Evolutionary conservation across 1,140 invertebrate species (phyloP).

Genomic region (Phortica variegata): DNA sequence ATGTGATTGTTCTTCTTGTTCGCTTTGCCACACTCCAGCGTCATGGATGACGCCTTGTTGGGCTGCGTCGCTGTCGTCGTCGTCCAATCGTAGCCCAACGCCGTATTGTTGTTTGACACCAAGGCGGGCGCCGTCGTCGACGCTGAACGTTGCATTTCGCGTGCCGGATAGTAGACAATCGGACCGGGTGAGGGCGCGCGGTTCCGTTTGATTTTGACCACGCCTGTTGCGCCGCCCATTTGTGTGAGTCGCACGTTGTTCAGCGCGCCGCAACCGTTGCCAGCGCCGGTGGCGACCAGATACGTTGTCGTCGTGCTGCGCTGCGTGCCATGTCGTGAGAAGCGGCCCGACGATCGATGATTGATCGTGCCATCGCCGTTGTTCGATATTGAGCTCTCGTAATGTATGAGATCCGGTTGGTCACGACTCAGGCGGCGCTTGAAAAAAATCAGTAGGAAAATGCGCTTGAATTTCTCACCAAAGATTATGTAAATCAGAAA

Average conservation of each 20-base stretch:
- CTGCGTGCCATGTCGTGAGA: slow-evolving; percentile 66
- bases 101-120: slow-evolving; percentile 46
- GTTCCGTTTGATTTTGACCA: slow-evolving; percentile 47
- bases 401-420: slow-evolving; percentile 72
- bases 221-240: slow-evolving; percentile 39
- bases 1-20: slow-evolving; percentile 41
- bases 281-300: slow-evolving; percentile 40
- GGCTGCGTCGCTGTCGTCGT: slow-evolving; percentile 19
- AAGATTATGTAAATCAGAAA: slow-evolving; percentile 97
- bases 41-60: too few relatives aligned
- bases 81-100: slow-evolving; percentile 46
- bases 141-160: slow-evolving; percentile 43
- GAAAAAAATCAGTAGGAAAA: slow-evolving; percentile 87
- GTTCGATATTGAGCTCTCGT: slow-evolving; percentile 78
- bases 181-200: slow-evolving; percentile 63
- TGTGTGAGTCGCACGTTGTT: slow-evolving; percentile 46
- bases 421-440: slow-evolving; percentile 63
- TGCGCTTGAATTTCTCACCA: slow-evolving; percentile 91
- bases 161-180: slow-evolving; percentile 69
- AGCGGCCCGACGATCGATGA: slow-evolving; percentile 66
- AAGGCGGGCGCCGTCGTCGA: slow-evolving; percentile 32
- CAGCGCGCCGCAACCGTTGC: slow-evolving; percentile 40
- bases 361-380: slow-evolving; percentile 64
- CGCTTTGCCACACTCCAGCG: too few relatives aligned
- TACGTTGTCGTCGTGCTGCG: slow-evolving; percentile 57